These are phyloP conservation scores for Acleris literana DNA, from an alignment of 2,888 invertebrate species.

Conservation along the genomic window DNA sequence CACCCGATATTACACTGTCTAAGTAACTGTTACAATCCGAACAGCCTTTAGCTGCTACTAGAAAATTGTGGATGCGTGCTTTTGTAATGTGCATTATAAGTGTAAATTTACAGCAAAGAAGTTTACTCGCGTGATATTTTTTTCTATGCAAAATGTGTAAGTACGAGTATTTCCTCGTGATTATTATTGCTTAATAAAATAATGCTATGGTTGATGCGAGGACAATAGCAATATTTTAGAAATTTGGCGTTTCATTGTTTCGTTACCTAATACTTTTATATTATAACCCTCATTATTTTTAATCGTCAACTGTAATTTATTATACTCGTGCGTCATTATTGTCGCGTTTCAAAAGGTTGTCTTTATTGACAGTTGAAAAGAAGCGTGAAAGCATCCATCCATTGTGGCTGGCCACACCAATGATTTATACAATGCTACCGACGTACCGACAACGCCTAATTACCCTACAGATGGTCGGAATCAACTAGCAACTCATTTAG, in stretches of 20 bases:
- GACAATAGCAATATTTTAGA: not conserved
- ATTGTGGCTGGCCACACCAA: constrained; percentile 63
- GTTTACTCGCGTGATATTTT: not conserved
- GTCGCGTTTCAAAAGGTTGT: constrained; percentile 57
- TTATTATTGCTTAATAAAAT: not conserved
- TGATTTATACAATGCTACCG: constrained; percentile 68
- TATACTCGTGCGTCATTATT: constrained; percentile 57
- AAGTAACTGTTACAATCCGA: constrained; percentile 29
- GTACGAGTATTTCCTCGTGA: not conserved
- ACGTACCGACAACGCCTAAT: constrained; percentile 69
- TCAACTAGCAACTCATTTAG: constrained; percentile 75
- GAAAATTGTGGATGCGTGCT: constrained; percentile 27
- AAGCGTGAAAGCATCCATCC: constrained; percentile 68
- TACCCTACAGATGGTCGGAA: constrained; percentile 56
- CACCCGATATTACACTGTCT: constrained; percentile 29
- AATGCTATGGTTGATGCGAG: not conserved
- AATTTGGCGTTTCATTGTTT: constrained; percentile 17
- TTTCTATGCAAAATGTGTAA: not conserved
- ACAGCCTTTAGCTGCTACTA: constrained; percentile 21
- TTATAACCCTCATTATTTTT: constrained; percentile 32
- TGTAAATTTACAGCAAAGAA: not conserved
- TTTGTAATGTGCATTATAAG: constrained; percentile 17
- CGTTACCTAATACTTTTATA: constrained; percentile 12
- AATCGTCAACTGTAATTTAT: constrained; percentile 63
- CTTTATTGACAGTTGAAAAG: constrained; percentile 74